Conservation (phyloP, 2,113 vertebrate genomes). For the Daubentonia madagascariensis region DNA sequence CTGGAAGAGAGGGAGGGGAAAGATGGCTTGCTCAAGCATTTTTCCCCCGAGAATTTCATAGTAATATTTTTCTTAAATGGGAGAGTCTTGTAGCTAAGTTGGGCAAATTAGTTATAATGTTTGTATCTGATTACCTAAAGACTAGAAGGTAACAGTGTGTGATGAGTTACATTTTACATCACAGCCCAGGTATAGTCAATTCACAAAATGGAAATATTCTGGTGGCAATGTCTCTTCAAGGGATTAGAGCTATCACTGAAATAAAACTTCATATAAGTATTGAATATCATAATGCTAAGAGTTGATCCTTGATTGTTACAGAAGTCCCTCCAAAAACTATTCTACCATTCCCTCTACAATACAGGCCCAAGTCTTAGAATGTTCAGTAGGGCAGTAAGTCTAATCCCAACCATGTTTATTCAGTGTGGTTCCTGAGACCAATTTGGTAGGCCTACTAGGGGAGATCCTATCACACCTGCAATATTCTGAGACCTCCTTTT, state of each 20-base stretch:
- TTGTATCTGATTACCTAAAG: neutral
- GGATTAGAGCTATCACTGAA: neutral
- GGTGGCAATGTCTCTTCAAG: neutral
- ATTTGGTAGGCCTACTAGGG: slow-evolving; percentile 45
- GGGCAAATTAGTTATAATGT: neutral
- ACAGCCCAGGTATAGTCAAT: neutral
- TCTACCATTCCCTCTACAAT: neutral
- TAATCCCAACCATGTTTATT: slow-evolving; percentile 63
- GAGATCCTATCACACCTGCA: slow-evolving; percentile 55
- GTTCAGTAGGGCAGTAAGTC: neutral
- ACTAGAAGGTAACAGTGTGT: neutral
- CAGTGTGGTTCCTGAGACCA: slow-evolving; percentile 50
- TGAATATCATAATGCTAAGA: neutral
- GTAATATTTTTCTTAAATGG: neutral
- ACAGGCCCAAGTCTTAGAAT: neutral
- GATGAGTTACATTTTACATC: neutral
- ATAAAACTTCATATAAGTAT: neutral
- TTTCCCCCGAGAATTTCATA: slow-evolving; percentile 2
- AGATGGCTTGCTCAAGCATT: neutral
- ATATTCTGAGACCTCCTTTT: neutral
- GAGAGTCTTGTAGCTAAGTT: neutral
- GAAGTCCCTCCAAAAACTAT: neutral
- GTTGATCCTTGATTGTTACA: neutral
- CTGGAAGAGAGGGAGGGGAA: neutral
- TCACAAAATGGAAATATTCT: neutral